Conservation (phyloP, 2,888 invertebrate species). For the Coleophora deauratella region DNA sequence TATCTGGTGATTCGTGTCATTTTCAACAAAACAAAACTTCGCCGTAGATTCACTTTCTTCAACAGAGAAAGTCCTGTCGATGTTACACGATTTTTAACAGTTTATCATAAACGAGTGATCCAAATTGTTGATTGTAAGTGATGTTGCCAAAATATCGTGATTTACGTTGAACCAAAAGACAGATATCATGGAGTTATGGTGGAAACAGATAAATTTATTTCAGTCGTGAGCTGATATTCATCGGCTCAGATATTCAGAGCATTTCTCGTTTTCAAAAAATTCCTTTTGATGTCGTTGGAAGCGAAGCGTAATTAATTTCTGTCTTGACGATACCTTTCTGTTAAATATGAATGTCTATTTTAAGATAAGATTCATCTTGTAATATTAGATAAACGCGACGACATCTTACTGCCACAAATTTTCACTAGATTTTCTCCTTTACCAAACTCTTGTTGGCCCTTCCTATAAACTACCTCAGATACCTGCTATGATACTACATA, state of each 20-base stretch:
- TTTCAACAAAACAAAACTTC: background rate
- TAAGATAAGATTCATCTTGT: too few species aligned
- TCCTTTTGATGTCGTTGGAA: slow-evolving; percentile 6
- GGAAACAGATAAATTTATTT: slow-evolving; percentile 22
- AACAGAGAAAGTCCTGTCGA: slow-evolving; percentile 18
- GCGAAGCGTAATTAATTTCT: slow-evolving; percentile 3
- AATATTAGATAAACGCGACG: too few species aligned
- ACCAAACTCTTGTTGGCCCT: too few species aligned
- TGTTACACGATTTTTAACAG: slow-evolving; percentile 13
- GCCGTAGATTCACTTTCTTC: background rate
- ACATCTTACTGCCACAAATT: too few species aligned
- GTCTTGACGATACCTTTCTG: too few species aligned
- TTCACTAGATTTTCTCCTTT: too few species aligned
- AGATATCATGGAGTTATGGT: slow-evolving; percentile 9
- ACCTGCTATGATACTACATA: too few species aligned
- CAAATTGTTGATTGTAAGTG: slow-evolving; percentile 8
- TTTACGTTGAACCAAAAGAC: slow-evolving; percentile 16
- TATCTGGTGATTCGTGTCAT: background rate
- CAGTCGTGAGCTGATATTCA: slow-evolving; percentile 18
- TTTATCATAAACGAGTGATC: slow-evolving; percentile 8
- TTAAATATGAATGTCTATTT: too few species aligned
- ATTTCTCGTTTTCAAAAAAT: slow-evolving; percentile 20
- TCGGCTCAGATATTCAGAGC: slow-evolving; percentile 16
- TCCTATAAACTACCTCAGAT: too few species aligned
- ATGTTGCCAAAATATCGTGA: slow-evolving; percentile 16